Conservation (phyloP, 53 echinoderm and acorn worm genomes). For the Temnopleurus reevesii region DNA sequence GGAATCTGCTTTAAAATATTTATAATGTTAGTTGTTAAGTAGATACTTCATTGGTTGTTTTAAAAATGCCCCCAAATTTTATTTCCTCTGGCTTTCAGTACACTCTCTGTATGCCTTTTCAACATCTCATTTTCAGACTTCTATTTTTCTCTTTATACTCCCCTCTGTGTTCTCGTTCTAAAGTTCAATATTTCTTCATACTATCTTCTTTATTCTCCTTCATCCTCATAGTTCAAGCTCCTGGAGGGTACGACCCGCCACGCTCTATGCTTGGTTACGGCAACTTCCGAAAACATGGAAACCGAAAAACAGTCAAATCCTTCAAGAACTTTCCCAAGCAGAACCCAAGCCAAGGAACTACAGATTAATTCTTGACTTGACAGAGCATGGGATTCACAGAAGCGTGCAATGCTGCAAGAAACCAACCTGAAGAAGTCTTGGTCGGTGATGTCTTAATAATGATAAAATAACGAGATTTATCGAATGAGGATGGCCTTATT, state of each 20-base stretch:
- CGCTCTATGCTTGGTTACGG: constrained; percentile 26
- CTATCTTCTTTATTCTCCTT: neutral
- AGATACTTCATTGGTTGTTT: no score
- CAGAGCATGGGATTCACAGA: neutral
- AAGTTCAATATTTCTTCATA: no score
- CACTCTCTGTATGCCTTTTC: no score
- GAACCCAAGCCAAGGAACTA: constrained; percentile 24
- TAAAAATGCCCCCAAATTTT: no score
- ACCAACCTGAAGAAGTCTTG: neutral
- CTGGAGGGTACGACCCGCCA: constrained; percentile 11
- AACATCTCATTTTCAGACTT: no score
- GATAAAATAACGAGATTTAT: no score
- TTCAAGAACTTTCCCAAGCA: constrained; percentile 7
- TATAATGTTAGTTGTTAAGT: no score
- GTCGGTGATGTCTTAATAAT: constrained; percentile 35
- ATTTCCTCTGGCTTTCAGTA: no score
- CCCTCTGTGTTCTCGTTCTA: no score
- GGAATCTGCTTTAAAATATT: no score
- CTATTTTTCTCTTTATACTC: no score
- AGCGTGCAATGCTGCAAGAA: constrained; percentile 25
- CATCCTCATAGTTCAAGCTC: constrained; percentile 10
- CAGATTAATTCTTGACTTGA: constrained; percentile 24
- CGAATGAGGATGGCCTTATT: neutral
- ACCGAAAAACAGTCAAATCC: constrained; percentile 30
- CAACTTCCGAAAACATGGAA: constrained; percentile 47